Evolutionary conservation across 2,797 vertebrate species (phyloP).

Genomic region (Agapornis canus): DNA sequence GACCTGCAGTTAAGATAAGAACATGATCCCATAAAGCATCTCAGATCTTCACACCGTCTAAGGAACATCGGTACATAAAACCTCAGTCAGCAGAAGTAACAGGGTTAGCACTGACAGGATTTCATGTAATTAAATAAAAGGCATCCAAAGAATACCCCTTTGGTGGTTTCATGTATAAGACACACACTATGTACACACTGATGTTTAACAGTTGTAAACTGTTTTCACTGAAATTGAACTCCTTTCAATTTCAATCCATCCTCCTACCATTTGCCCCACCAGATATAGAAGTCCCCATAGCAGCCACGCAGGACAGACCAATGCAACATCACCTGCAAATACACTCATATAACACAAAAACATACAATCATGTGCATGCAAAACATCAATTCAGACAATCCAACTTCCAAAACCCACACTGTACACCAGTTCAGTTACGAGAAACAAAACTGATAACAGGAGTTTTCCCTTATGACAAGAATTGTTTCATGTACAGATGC

Average conservation of each 20-base stretch:
- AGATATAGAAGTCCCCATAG: neutral
- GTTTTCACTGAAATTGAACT: neutral
- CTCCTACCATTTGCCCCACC: neutral
- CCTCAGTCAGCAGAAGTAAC: neutral
- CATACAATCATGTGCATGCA: neutral
- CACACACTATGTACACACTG: neutral
- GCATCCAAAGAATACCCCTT: neutral
- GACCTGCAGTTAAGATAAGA: neutral
- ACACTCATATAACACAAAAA: neutral
- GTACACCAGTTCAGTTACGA: rapidly evolving
- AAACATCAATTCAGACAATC: neutral
- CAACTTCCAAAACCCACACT: neutral
- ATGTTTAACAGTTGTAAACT: neutral
- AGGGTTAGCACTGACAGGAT: neutral
- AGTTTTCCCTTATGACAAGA: neutral
- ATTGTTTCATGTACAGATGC: neutral
- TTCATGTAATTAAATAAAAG: neutral
- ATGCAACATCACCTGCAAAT: neutral
- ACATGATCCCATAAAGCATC: neutral
- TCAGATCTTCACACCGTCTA: neutral
- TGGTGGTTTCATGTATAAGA: neutral
- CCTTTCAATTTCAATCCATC: neutral
- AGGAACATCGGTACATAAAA: neutral
- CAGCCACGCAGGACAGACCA: neutral
- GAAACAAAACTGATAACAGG: neutral